phyloP scores from a whole-genome alignment of 2,888 invertebrate genomes.

The Polydesmus complanatus region DNA sequence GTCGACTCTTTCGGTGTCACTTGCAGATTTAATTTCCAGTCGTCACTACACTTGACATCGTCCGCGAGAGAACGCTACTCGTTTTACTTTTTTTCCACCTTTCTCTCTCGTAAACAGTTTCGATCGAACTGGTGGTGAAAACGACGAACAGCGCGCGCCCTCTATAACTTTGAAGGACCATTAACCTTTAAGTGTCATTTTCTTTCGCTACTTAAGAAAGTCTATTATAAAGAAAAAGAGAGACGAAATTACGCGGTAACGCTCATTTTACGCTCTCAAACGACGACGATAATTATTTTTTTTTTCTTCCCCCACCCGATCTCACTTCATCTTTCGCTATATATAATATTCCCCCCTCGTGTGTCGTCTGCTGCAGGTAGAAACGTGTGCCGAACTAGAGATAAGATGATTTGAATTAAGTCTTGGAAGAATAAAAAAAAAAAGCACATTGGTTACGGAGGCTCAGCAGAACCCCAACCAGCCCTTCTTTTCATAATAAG shows the following conservation, averaged over 20 bases:
- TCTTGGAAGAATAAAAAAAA: background rate
- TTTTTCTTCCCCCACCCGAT: background rate
- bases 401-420: background rate
- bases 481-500: too few relatives aligned
- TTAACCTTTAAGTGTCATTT: background rate
- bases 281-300: background rate
- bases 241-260: background rate
- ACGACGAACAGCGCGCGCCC: background rate
- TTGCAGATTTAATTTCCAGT: too few relatives aligned
- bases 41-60: too few relatives aligned
- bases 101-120: too few relatives aligned
- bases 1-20: too few relatives aligned
- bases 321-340: background rate
- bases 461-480: too few relatives aligned
- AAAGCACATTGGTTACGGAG: background rate
- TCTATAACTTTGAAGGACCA: background rate
- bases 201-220: background rate
- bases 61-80: too few relatives aligned
- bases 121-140: background rate
- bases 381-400: background rate
- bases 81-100: too few relatives aligned
- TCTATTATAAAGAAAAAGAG: background rate
- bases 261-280: background rate
- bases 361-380: background rate
- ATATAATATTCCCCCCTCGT: background rate